Percentiles rank a stretch among this genome's conserved stretches.
Conservation (phyloP, 2,797 vertebrate genomes). For the Orestias chungarensis region DNA sequence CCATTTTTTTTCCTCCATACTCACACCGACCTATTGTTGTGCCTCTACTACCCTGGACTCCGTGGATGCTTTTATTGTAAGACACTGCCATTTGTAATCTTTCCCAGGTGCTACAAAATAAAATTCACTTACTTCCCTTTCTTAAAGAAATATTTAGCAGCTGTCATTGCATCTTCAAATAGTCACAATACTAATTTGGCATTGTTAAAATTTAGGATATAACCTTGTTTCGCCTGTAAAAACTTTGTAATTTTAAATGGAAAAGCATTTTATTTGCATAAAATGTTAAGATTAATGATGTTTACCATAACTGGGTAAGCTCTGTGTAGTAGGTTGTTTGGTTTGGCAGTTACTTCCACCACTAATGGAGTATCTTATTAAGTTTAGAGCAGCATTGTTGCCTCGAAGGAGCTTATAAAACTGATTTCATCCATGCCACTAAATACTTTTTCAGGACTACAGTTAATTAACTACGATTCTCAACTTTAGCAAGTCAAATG, state of each 20-base stretch:
- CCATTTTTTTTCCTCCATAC: too few relatives aligned
- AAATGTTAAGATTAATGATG: slow-evolving; percentile 11
- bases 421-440: slow-evolving; percentile 25
- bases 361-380: slow-evolving; percentile 26
- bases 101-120: neutral
- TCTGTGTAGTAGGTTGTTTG: slow-evolving; percentile 12
- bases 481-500: slow-evolving; percentile 45
- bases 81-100: neutral
- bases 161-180: neutral
- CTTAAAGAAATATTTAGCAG: neutral
- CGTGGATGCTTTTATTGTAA: neutral
- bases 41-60: too few relatives aligned
- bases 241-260: neutral
- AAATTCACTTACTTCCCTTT: neutral
- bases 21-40: too few relatives aligned
- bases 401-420: slow-evolving; percentile 9
- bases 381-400: slow-evolving; percentile 8
- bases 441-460: slow-evolving; percentile 25
- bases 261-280: neutral
- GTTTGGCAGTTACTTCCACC: slow-evolving; percentile 11
- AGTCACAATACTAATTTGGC: neutral
- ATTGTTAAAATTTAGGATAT: too few relatives aligned
- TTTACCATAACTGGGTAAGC: slow-evolving; percentile 22
- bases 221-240: neutral
- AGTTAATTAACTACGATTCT: slow-evolving; percentile 53